A percentile compares a stretch with the other conserved stretches of the same genome.
These are phyloP conservation scores for Myopa testacea DNA, from an alignment of 2,888 invertebrate genomes.

Conservation along the genomic window DNA sequence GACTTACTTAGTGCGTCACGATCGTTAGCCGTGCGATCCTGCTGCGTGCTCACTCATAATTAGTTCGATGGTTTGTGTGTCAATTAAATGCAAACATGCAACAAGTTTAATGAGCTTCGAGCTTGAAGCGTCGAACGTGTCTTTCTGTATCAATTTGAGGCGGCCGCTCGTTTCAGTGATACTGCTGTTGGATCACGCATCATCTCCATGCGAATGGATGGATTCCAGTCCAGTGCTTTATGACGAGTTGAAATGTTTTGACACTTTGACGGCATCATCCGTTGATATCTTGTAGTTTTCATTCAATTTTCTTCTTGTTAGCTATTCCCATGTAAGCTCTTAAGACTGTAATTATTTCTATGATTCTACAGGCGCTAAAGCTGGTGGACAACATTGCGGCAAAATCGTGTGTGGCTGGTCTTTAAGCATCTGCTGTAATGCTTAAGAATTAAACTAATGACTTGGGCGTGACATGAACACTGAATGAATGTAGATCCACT, in stretches of 20 bases:
- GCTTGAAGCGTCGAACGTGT: not conserved
- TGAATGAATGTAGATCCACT: too few relatives aligned
- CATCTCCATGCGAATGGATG: too few relatives aligned
- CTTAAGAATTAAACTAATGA: conserved; percentile 2
- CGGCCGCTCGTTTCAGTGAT: not conserved
- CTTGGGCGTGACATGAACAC: not conserved
- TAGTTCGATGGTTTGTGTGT: conserved; percentile 57
- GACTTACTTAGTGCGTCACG: not conserved
- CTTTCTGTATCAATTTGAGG: not conserved
- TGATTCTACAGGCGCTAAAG: not conserved
- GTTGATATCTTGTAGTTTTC: not conserved
- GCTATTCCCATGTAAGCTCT: not conserved
- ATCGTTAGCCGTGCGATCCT: not conserved
- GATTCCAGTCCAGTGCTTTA: not conserved
- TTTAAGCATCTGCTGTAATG: not conserved
- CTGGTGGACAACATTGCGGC: not conserved
- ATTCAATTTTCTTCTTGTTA: not conserved
- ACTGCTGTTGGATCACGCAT: not conserved
- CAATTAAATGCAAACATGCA: conserved; percentile 60
- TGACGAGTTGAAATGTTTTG: conserved; percentile 15
- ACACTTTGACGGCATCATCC: conserved; percentile 22
- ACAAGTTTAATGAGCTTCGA: conserved; percentile 29
- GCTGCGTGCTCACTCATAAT: conserved; percentile 51
- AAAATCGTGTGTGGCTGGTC: not conserved
- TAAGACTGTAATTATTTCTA: too few relatives aligned